Conservation (phyloP, 1,140 invertebrate species). For the Nixonia krombeini region DNA sequence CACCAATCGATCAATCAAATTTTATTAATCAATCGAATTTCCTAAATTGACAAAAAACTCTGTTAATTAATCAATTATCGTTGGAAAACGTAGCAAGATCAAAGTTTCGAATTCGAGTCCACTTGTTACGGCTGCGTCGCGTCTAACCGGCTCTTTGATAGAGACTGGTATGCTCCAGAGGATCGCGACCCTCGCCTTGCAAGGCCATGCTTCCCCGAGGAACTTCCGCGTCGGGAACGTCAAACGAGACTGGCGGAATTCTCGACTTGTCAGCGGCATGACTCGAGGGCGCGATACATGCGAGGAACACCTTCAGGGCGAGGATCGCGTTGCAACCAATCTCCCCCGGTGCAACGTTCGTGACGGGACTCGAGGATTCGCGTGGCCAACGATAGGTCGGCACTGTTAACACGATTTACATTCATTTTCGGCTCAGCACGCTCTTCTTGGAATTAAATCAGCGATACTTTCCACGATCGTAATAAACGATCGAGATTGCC, state of each 20-base stretch:
- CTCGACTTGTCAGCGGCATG: slow-evolving; percentile 12
- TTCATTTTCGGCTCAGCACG: slow-evolving; percentile 19
- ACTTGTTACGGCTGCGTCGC: no score
- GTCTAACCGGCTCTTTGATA: slow-evolving; percentile 72
- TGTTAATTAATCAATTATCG: no score
- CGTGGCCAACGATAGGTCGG: slow-evolving; percentile 37
- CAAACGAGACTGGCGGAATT: slow-evolving; percentile 45
- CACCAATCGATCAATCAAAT: no score
- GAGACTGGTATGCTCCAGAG: slow-evolving; percentile 77
- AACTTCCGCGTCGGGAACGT: slow-evolving; percentile 38
- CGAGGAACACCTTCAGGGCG: slow-evolving; percentile 40
- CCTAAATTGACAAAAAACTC: no score
- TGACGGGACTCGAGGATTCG: slow-evolving; percentile 51
- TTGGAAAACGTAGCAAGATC: no score
- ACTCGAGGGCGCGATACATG: slow-evolving; percentile 27
- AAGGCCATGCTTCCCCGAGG: slow-evolving; percentile 45
- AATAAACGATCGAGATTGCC: no score
- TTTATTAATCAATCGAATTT: no score
- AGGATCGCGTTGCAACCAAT: slow-evolving; percentile 57
- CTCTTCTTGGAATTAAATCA: slow-evolving; percentile 30
- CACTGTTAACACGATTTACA: slow-evolving; percentile 33
- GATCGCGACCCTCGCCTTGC: slow-evolving; percentile 69
- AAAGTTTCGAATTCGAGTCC: no score
- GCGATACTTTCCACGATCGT: no score
- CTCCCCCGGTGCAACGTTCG: slow-evolving; percentile 55